Evolutionary conservation across 2,113 vertebrate species (phyloP).

Genomic region (Diadophis punctatus): DNA sequence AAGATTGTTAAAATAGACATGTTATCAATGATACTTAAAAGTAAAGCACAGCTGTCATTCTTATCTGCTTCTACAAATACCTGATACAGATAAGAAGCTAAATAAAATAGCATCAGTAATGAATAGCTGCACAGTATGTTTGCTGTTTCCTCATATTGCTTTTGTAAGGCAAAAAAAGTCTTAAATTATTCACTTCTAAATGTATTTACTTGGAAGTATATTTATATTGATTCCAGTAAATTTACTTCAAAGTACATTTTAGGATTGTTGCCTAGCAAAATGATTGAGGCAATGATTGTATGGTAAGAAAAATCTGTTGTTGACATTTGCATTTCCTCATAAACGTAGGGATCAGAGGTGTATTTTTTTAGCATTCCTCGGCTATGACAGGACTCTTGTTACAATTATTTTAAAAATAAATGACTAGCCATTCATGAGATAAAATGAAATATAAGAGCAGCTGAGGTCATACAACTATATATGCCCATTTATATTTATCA

Average conservation of each 20-base stretch:
- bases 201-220: background rate
- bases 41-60: conserved; percentile 55
- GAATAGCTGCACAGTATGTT: conserved; percentile 68
- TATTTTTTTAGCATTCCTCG: background rate
- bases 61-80: conserved; percentile 63
- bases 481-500: background rate
- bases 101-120: conserved; percentile 67
- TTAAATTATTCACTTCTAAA: conserved; percentile 50
- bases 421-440: background rate
- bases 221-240: background rate
- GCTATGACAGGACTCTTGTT: background rate
- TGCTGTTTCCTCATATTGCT: conserved; percentile 67
- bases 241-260: background rate
- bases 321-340: conserved; percentile 55
- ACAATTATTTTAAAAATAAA: conserved; percentile 4
- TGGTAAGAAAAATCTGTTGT: conserved; percentile 49
- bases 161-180: conserved; percentile 53
- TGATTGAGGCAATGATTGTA: conserved; percentile 52
- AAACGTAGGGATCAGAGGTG: conserved; percentile 2
- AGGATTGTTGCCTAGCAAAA: conserved; percentile 37
- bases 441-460: background rate
- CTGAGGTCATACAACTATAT: background rate
- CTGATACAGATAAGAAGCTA: conserved; percentile 66
- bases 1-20: conserved; percentile 45
- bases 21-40: conserved; percentile 61